A percentile compares a stretch with the other conserved stretches of the same genome.
phyloP scores from a whole-genome alignment of 2,888 invertebrate genomes.

The Ichneumon xanthorius region DNA sequence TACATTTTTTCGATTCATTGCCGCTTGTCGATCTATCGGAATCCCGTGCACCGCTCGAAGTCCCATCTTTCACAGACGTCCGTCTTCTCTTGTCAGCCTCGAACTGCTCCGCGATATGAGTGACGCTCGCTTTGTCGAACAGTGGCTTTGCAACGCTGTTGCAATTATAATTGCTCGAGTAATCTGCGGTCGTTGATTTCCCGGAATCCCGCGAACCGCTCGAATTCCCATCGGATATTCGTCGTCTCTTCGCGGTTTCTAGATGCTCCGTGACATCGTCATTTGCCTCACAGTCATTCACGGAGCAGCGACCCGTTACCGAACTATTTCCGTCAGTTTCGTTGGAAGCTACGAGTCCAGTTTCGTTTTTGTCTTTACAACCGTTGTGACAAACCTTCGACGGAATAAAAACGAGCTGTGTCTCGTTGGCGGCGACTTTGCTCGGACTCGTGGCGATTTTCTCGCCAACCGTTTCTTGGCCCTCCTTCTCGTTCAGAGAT shows the following conservation, averaged over 20 bases:
- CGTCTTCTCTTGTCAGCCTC: conserved; percentile 10
- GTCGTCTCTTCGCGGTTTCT: conserved; percentile 5
- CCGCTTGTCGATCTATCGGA: neutral
- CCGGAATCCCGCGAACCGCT: neutral
- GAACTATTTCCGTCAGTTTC: neutral
- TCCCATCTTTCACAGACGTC: neutral
- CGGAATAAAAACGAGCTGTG: neutral
- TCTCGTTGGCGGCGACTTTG: conserved; percentile 23
- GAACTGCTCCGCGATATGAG: neutral
- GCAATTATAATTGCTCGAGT: conserved; percentile 5
- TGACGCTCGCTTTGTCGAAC: neutral
- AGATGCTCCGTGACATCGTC: conserved; percentile 1
- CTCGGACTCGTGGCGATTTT: neutral
- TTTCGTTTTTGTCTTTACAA: conserved; percentile 22
- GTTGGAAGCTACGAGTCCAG: conserved; percentile 5
- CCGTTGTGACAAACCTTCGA: conserved; percentile 30
- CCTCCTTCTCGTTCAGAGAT: conserved; percentile 33
- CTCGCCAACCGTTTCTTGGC: conserved; percentile 3
- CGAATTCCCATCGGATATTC: conserved; percentile 6
- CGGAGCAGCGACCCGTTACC: neutral
- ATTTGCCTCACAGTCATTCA: neutral
- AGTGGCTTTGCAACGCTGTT: neutral
- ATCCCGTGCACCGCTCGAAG: neutral
- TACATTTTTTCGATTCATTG: neutral
- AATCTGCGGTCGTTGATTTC: neutral